phyloP scores from a whole-genome alignment of 2,888 invertebrate species.

The Callyntrura sp. region DNA sequence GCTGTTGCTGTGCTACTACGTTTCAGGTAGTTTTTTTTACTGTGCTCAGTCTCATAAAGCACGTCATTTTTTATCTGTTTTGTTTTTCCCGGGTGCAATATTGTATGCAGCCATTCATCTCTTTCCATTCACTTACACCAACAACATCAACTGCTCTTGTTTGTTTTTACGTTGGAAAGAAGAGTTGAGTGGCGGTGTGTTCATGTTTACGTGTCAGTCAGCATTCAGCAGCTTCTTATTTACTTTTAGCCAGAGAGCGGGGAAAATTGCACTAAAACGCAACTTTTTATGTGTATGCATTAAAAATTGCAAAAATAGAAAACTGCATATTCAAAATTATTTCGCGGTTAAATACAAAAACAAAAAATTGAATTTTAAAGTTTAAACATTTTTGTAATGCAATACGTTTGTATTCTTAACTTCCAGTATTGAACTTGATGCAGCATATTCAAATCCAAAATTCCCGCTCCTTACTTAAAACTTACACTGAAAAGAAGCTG shows the following conservation, averaged over 20 bases:
- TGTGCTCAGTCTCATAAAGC: conserved; percentile 34
- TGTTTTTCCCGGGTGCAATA: conserved; percentile 30
- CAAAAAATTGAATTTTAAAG: no score
- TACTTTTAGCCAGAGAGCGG: conserved; percentile 12
- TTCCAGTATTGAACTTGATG: no score
- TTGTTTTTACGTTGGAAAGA: neutral
- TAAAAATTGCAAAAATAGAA: no score
- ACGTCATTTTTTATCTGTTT: conserved; percentile 49
- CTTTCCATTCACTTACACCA: neutral
- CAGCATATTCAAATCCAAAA: no score
- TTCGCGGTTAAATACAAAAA: no score
- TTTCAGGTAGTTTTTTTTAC: conserved; percentile 47
- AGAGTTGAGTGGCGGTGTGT: neutral
- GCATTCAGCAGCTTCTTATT: conserved; percentile 19
- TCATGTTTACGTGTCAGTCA: conserved; percentile 39
- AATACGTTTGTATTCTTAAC: no score
- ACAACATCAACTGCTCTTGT: neutral
- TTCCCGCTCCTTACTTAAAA: no score
- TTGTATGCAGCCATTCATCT: conserved; percentile 31
- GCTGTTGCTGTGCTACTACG: neutral
- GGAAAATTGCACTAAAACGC: neutral
- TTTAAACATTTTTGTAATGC: no score
- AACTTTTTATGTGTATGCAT: no score
- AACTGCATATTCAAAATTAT: no score
- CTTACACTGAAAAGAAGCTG: neutral